Evolutionary conservation across 2,888 invertebrate species (phyloP).

Genomic region (Cataglyphis altisquamis): DNA sequence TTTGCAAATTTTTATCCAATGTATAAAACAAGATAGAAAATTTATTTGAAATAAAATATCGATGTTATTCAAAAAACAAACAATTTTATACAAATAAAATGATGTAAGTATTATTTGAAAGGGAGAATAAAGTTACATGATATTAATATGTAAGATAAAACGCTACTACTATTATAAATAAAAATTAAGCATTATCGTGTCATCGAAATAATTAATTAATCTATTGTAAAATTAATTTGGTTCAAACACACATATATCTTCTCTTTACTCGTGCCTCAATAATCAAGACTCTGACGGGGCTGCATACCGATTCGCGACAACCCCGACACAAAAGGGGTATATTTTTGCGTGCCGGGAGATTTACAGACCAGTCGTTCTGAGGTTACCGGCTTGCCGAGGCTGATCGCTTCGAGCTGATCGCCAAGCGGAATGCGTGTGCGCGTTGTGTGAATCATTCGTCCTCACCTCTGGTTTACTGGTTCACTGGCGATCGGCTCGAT

Average conservation of each 20-base stretch:
- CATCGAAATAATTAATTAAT: not conserved
- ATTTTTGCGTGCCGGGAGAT: constrained; percentile 50
- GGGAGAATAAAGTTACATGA: not conserved
- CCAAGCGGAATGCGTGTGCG: not conserved
- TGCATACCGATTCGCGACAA: constrained; percentile 27
- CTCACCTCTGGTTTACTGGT: constrained; percentile 15
- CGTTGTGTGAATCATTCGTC: constrained; percentile 42
- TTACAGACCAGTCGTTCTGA: constrained; percentile 40
- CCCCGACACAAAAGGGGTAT: constrained; percentile 25
- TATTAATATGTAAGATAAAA: not conserved
- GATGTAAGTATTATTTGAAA: not conserved
- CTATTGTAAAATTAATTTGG: constrained; percentile 15
- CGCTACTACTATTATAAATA: not conserved
- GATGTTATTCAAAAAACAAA: not conserved
- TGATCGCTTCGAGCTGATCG: constrained; percentile 13
- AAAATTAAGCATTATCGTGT: not conserved
- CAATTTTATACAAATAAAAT: not conserved
- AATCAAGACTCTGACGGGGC: not conserved
- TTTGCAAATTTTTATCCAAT: not conserved
- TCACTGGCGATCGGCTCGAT: constrained; percentile 32
- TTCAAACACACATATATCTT: not conserved
- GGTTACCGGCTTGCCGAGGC: constrained; percentile 39
- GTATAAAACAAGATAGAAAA: not conserved
- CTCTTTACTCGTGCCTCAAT: constrained; percentile 2
- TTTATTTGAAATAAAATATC: not conserved